phyloP scores from a whole-genome alignment of 37 sponge, comb jelly and placozoan genomes.

The Dysidea cf. avara region DNA sequence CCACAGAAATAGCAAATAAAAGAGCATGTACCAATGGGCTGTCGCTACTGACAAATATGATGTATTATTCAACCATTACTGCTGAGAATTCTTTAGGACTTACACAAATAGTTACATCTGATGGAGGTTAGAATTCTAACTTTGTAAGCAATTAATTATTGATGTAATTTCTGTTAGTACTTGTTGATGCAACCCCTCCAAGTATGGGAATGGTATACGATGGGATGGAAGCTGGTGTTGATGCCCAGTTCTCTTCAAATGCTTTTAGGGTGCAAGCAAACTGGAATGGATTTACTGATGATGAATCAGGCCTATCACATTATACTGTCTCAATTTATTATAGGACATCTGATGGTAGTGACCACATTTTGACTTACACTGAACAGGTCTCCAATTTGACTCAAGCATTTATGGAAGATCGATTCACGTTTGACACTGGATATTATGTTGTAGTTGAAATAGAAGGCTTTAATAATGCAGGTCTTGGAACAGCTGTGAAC shows the following conservation, averaged over 20 bases:
- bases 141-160: no score
- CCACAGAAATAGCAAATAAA: constrained; percentile 3
- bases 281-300: constrained; percentile 69
- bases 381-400: constrained; percentile 14
- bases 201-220: constrained; percentile 41
- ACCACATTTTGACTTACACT: background rate
- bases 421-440: constrained; percentile 54
- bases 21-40: constrained; percentile 45
- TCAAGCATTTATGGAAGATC: constrained; percentile 2
- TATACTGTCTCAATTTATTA: constrained; percentile 48
- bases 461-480: constrained; percentile 55
- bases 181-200: constrained; percentile 68
- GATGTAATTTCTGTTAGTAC: constrained; percentile 36
- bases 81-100: constrained; percentile 54
- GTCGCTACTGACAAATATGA: constrained; percentile 23
- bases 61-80: constrained; percentile 75
- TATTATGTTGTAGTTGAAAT: constrained; percentile 40
- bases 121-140: constrained; percentile 60
- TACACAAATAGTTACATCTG: constrained; percentile 34
- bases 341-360: background rate
- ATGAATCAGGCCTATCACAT: constrained; percentile 60
- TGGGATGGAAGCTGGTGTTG: constrained; percentile 21
- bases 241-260: constrained; percentile 39
- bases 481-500: constrained; percentile 8
- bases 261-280: constrained; percentile 34